Percentiles rank a stretch among this genome's conserved stretches.
Evolutionary conservation across 1,140 invertebrate genomes (phyloP).

Genomic region (Tenebrio molitor): DNA sequence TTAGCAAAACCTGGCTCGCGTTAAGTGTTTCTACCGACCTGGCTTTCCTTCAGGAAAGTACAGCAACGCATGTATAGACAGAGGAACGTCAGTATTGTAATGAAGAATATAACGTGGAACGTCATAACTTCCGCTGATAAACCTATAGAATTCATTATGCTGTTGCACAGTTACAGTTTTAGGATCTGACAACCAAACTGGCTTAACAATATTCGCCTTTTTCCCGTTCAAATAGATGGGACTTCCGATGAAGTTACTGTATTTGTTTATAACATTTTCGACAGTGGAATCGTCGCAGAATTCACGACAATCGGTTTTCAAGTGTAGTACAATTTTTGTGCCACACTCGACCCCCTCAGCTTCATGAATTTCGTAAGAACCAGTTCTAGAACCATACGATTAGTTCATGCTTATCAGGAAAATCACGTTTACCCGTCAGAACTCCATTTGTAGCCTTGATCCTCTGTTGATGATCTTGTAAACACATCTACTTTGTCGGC

Average conservation of each 20-base stretch:
- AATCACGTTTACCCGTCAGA: conserved; percentile 93
- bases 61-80: conserved; percentile 91
- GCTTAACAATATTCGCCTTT: conserved; percentile 75
- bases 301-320: conserved; percentile 89
- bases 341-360: conserved; percentile 87
- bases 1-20: too few species aligned
- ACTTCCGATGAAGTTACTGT: conserved; percentile 96
- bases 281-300: conserved; percentile 91
- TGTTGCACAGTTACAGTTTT: conserved; percentile 88
- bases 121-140: conserved; percentile 88
- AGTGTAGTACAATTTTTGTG: conserved; percentile 93
- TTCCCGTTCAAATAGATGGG: conserved; percentile 94
- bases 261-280: conserved; percentile 92
- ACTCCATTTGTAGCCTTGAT: conserved; percentile 85
- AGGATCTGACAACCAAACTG: conserved; percentile 93
- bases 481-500: conserved; percentile 94
- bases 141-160: conserved; percentile 93
- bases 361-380: conserved; percentile 90
- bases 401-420: too few species aligned
- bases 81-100: conserved; percentile 90
- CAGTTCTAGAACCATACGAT: conserved; percentile 77
- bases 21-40: conserved; percentile 67
- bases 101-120: conserved; percentile 87
- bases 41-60: conserved; percentile 95
- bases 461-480: conserved; percentile 75